A percentile compares a stretch with the other conserved stretches of the same genome.
These are phyloP conservation scores for Octomys mimax DNA, from an alignment of 2,797 vertebrate species.

Conservation along the genomic window DNA sequence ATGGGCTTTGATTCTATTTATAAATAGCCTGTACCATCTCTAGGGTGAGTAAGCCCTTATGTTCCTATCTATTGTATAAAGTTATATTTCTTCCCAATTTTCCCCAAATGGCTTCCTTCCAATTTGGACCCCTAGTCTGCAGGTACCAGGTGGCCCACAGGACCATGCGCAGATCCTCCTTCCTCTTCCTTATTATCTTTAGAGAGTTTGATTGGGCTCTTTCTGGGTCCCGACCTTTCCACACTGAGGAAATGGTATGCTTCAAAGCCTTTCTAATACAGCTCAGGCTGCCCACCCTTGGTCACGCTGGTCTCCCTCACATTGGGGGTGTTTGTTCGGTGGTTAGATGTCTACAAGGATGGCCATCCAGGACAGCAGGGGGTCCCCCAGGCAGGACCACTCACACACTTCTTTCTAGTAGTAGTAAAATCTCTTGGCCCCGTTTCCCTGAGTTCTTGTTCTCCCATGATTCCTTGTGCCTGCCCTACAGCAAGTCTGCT, in stretches of 20 bases:
- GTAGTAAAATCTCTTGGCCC: constrained; percentile 26
- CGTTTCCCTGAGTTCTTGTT: constrained; percentile 42
- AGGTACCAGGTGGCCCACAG: neutral
- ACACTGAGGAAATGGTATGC: neutral
- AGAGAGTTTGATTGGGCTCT: constrained; percentile 50
- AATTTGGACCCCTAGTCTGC: constrained; percentile 38
- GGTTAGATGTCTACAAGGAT: constrained; percentile 16
- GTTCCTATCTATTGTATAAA: constrained; percentile 66
- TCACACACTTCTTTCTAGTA: neutral
- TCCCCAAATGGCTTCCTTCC: constrained; percentile 61
- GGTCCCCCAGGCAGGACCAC: neutral
- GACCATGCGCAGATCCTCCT: neutral
- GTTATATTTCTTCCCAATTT: constrained; percentile 69
- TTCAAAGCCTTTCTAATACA: constrained; percentile 50
- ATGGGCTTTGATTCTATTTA: constrained; percentile 73
- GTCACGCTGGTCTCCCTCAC: constrained; percentile 31
- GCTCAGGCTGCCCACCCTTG: constrained; percentile 23
- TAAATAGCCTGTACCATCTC: constrained; percentile 61
- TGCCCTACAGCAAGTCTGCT: constrained; percentile 67
- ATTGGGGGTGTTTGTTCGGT: neutral
- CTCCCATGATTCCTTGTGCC: constrained; percentile 14
- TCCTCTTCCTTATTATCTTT: constrained; percentile 57
- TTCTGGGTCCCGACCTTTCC: constrained; percentile 59
- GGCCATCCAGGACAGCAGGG: constrained; percentile 20
- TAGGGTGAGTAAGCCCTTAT: constrained; percentile 49